phyloP scores from a whole-genome alignment of 2,888 invertebrate species.

The Timema cristinae region DNA sequence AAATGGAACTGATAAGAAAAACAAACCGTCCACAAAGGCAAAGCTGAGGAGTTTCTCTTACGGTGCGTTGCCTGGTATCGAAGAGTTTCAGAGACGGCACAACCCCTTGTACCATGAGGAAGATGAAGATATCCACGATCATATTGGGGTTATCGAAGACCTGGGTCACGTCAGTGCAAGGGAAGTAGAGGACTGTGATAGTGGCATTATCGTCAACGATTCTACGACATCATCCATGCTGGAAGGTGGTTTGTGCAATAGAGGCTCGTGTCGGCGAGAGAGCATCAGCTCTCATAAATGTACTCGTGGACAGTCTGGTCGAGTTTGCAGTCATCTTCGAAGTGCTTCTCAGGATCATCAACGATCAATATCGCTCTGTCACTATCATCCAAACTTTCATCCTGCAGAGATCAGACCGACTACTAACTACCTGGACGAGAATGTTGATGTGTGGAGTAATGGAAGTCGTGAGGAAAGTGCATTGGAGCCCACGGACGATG shows the following conservation, averaged over 20 bases:
- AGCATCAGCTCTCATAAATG: slow-evolving; percentile 51
- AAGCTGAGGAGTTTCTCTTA: slow-evolving; percentile 67
- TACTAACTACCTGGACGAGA: not conserved
- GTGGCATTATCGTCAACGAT: slow-evolving; percentile 66
- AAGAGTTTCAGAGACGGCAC: slow-evolving; percentile 57
- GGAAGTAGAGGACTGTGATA: slow-evolving; percentile 59
- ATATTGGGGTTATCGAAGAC: slow-evolving; percentile 15
- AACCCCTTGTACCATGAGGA: slow-evolving; percentile 62
- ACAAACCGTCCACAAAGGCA: slow-evolving; percentile 30
- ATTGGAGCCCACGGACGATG: not conserved
- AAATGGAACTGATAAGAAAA: not conserved
- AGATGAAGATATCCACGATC: slow-evolving; percentile 20
- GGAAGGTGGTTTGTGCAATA: slow-evolving; percentile 38
- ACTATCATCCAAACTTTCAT: too few species aligned
- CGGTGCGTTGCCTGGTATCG: slow-evolving; percentile 67
- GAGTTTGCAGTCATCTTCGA: slow-evolving; percentile 17
- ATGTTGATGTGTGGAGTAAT: too few species aligned
- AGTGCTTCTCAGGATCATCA: slow-evolving; percentile 28
- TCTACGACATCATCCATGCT: slow-evolving; percentile 65
- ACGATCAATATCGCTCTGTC: not conserved
- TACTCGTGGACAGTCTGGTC: slow-evolving; percentile 27
- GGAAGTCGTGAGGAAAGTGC: too few species aligned
- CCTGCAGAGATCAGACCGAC: too few species aligned
- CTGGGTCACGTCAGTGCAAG: slow-evolving; percentile 20
- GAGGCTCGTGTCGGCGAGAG: slow-evolving; percentile 31